Conservation (phyloP, 1,140 invertebrate genomes). For the Cyclina sinensis region DNA sequence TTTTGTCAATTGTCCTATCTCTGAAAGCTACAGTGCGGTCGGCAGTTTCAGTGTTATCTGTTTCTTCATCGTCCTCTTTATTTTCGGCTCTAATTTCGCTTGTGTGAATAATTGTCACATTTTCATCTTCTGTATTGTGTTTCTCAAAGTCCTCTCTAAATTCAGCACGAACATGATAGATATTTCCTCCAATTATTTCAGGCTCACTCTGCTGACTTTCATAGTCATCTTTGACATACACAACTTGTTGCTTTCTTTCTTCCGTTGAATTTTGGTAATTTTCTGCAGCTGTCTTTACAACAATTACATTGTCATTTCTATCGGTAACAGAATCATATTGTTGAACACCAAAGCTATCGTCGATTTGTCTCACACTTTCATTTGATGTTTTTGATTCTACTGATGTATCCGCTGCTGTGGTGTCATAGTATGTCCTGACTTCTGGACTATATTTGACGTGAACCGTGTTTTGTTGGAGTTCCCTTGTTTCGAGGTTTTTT, state of each 20-base stretch:
- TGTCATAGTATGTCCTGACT: neutral
- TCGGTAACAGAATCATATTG: neutral
- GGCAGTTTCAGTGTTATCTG: neutral
- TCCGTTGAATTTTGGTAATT: neutral
- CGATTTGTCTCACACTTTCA: no score
- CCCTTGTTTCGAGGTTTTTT: neutral
- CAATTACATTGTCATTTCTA: neutral
- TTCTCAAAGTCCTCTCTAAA: neutral
- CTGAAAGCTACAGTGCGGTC: neutral
- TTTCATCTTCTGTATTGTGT: neutral
- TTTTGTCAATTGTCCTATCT: neutral
- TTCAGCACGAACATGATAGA: conserved; percentile 36
- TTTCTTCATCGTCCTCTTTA: neutral
- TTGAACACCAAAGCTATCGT: no score
- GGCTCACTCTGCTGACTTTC: neutral
- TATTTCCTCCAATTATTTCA: neutral
- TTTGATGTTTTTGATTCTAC: neutral
- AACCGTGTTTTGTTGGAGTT: neutral
- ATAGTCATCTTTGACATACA: neutral
- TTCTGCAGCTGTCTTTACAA: neutral
- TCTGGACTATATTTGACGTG: neutral
- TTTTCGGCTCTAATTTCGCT: neutral
- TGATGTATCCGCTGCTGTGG: neutral
- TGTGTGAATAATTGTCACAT: neutral
- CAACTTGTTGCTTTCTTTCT: neutral